phyloP scores from a whole-genome alignment of 23 tunicate genomes.

The Phallusia fumigata region DNA sequence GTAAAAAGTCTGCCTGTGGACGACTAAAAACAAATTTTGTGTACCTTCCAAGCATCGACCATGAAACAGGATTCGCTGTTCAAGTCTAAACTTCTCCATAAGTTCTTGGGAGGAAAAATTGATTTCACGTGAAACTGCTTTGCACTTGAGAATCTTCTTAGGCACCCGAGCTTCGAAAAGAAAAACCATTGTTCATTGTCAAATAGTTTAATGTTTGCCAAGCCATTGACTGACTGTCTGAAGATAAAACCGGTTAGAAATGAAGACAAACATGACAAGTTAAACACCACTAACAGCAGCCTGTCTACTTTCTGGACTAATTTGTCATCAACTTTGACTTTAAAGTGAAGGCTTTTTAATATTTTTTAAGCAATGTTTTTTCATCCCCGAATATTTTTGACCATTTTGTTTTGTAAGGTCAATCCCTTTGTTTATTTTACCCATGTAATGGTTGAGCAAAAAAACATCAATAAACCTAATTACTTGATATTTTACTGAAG shows the following conservation, averaged over 20 bases:
- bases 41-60: constrained; percentile 85
- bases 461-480: background rate
- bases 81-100: constrained; percentile 96
- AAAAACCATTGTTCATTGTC: background rate
- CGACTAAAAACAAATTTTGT: background rate
- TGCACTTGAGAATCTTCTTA: constrained; percentile 91
- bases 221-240: too few species aligned
- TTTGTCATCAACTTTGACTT: too few species aligned
- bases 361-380: too few species aligned
- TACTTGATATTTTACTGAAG: too few species aligned
- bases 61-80: constrained; percentile 82
- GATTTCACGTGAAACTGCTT: constrained; percentile 89
- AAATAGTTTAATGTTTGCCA: background rate
- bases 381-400: too few species aligned
- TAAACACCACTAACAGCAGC: background rate
- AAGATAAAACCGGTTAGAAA: background rate
- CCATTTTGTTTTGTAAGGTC: too few species aligned
- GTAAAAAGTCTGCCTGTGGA: too few species aligned
- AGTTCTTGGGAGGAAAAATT: constrained; percentile 88
- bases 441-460: background rate
- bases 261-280: background rate
- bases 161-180: constrained; percentile 76
- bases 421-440: too few species aligned
- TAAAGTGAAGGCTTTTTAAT: too few species aligned
- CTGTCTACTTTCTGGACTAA: too few species aligned